These are phyloP conservation scores for Xestia rhomboidea DNA, from an alignment of 2,888 invertebrate species.

Conservation along the genomic window DNA sequence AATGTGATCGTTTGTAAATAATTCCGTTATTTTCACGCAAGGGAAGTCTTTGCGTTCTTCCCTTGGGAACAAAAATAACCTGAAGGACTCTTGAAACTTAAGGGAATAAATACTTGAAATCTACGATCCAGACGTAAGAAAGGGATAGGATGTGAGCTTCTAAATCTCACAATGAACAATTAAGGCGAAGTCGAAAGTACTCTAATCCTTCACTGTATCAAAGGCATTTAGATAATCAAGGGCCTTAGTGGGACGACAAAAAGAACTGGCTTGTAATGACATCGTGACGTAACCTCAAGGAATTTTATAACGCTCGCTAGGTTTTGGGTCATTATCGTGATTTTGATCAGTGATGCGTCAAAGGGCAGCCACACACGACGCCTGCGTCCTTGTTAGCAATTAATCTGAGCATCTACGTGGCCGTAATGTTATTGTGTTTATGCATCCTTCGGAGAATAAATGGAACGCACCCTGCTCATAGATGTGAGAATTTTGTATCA, in stretches of 20 bases:
- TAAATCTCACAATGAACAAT: slow-evolving; percentile 79
- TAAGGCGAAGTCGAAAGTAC: slow-evolving; percentile 75
- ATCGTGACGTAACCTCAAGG: slow-evolving; percentile 84
- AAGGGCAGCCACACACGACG: slow-evolving; percentile 87
- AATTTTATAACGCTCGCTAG: slow-evolving; percentile 85
- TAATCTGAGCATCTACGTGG: slow-evolving; percentile 80
- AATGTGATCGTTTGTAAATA: slow-evolving; percentile 3
- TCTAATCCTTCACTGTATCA: slow-evolving; percentile 81
- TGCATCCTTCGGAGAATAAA: slow-evolving; percentile 59
- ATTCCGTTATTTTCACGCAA: neutral
- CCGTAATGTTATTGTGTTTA: slow-evolving; percentile 70
- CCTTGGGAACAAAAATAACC: neutral
- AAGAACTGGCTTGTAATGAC: slow-evolving; percentile 79
- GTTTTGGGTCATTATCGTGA: slow-evolving; percentile 85
- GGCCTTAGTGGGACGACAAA: slow-evolving; percentile 73
- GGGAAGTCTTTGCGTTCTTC: too few species aligned
- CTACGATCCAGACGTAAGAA: slow-evolving; percentile 5
- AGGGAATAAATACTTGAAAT: slow-evolving; percentile 15
- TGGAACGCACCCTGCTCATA: slow-evolving; percentile 33
- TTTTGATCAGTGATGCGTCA: slow-evolving; percentile 85
- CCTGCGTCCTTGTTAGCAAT: slow-evolving; percentile 81
- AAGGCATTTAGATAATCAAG: slow-evolving; percentile 87
- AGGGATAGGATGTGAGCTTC: slow-evolving; percentile 45
- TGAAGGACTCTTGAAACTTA: neutral
- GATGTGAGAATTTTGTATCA: slow-evolving; percentile 36